Evolutionary conservation across 2,797 vertebrate species (phyloP).

Genomic region (Pangasius krempfi): DNA sequence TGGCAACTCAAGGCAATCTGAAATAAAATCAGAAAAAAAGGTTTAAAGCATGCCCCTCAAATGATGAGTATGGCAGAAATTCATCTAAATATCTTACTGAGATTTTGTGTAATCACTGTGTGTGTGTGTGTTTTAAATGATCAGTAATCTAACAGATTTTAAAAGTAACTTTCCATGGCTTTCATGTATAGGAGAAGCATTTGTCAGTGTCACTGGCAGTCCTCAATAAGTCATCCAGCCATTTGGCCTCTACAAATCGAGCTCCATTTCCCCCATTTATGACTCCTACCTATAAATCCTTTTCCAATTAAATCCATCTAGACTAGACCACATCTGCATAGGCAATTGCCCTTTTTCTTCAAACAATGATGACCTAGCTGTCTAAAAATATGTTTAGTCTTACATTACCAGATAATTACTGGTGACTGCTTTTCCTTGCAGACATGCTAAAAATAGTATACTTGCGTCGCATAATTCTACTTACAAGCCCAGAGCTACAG

Average conservation of each 20-base stretch:
- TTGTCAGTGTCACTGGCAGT: slow-evolving; percentile 35
- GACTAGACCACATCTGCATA: slow-evolving; percentile 67
- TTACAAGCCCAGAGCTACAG: slow-evolving; percentile 52
- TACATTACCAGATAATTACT: slow-evolving; percentile 65
- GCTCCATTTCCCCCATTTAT: slow-evolving; percentile 34
- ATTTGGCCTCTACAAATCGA: background rate
- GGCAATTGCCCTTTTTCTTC: slow-evolving; percentile 55
- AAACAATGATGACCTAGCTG: slow-evolving; percentile 56
- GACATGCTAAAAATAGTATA: slow-evolving; percentile 64
- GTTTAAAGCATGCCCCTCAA: too few relatives aligned
- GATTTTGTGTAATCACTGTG: background rate
- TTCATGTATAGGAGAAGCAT: slow-evolving; percentile 18
- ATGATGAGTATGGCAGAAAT: slow-evolving; percentile 26
- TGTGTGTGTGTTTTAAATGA: slow-evolving; percentile 18
- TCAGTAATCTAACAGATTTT: slow-evolving; percentile 22
- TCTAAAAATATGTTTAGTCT: slow-evolving; percentile 65
- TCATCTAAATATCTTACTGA: slow-evolving; percentile 13
- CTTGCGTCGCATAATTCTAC: slow-evolving; percentile 56
- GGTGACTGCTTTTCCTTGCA: slow-evolving; percentile 55
- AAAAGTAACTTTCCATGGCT: slow-evolving; percentile 16
- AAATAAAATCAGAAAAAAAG: background rate
- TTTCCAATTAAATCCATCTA: slow-evolving; percentile 42
- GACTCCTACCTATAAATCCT: slow-evolving; percentile 41
- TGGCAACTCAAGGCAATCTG: background rate
- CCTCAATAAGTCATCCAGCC: slow-evolving; percentile 16